Evolutionary conservation across 1,140 invertebrate genomes (phyloP), one percentile per base, ranked within the genome.

Genomic region (Gryon sp.): DNA sequence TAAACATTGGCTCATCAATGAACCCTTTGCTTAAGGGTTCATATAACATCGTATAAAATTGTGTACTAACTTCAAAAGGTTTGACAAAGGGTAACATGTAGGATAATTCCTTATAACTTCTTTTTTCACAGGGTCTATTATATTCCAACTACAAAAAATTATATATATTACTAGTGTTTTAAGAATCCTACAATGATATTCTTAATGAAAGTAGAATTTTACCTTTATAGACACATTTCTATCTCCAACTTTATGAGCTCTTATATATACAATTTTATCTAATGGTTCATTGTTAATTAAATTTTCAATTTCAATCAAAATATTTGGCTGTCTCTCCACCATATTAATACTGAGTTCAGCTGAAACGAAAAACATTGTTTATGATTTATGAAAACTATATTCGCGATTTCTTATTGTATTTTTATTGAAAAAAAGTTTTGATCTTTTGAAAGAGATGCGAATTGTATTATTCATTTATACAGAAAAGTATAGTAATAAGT

Each of bases 11-110:
- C 83, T 94, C 93, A 77, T 90, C 89, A 24, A 92, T 89, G 85
- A 92, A 93, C 74, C 91, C 91, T 81, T 92, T 93, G 2, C 90
- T 88, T 59, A 93, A 86, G 30, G 91, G 89, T 81, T 92, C 92
- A 77, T 93, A 93, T 59, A 91, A 87, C 74, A 90, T 90, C 22
- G 92, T 91, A 32, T 92, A 90, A 89, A 92, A 94, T 79, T 91
- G 91, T n/a, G 92, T 91, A 2, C 89, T 86, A 6, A 94, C 88
- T 79, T 93, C 93, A 85, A 94, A 93, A 38, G 93, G 92, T 80
- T 93, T 93, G 1, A 92, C 90, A 7, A 93, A 90, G 72, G 91
- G 87, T 26, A 94, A 87, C 72, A 90, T 88, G 68, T 93, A 90
- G 6, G 80, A 89, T 66, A 92, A 89, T 80, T 93, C 92, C 84